Evolutionary conservation across 2,797 vertebrate species (phyloP), one percentile per base, ranked within the genome.

Genomic region (Neosilurus hyrtlii): DNA sequence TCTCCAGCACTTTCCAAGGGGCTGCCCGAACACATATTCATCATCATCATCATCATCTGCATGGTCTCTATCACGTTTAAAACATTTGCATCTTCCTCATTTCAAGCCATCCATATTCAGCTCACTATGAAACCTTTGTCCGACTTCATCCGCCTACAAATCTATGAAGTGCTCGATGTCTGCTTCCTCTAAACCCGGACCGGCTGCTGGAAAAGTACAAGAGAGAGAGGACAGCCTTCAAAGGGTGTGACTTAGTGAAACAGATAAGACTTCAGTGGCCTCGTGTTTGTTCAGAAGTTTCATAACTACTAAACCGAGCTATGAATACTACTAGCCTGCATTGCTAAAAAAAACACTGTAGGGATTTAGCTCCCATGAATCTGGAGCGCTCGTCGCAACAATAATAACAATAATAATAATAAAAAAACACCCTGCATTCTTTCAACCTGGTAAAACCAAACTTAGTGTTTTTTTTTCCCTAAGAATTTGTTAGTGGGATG

Each of bases 251-350:
- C 61, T 37, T 71, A 1, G 61, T 63, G 49, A 30, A 75, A 24
- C 2, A 30, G 54, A 67, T 26, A 0, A 30, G 49, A 59, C 52
- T 51, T 52, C 74, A n/a, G 65, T 24, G 18, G 65, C 54, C 37
- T 77, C 24, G 56, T 11, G 35, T 70, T 70, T 78, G 37, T 35
- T 51, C 51, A 52, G 10, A 52, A 35, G 7, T 16, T 75, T 67
- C 37, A 61, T 62, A 68, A 71, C 43, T 57, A 76, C 62, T 59
- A 43, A 51, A 52, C 5, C 22, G 16, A 56, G 65, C 67, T 61
- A 30, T 83, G 54, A 76, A 76, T 68, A 68, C 77, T 30, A 22
- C 54, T 43, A 57, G 14, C 18, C 24, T 63, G 43, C 56, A 16
- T 9, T 14, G 24, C 63, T 51, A 76, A 76, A 76, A 57, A 76